Evolutionary conservation across 2,888 invertebrate genomes (phyloP).

Genomic region (Synergus laeviventris): DNA sequence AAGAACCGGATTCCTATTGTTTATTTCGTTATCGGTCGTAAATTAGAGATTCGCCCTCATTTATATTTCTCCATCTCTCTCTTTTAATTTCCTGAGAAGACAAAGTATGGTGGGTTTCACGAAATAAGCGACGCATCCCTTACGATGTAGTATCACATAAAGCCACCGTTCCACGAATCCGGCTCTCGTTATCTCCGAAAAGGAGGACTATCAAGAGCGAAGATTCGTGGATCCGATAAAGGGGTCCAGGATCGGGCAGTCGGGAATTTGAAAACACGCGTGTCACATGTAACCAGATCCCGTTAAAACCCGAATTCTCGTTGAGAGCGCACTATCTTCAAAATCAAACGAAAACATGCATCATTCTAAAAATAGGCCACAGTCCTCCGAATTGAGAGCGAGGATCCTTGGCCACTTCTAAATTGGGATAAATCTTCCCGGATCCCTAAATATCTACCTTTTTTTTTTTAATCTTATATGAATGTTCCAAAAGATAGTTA

Average conservation of each 20-base stretch:
- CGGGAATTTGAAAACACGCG: constrained; percentile 61
- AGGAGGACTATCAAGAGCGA: constrained; percentile 49
- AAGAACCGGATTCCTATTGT: background rate
- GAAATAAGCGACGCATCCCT: constrained; percentile 29
- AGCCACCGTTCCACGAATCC: constrained; percentile 45
- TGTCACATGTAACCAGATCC: constrained; percentile 66
- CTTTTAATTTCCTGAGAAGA: constrained; percentile 40
- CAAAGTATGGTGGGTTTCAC: constrained; percentile 41
- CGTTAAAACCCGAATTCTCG: constrained; percentile 59
- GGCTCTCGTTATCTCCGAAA: constrained; percentile 33
- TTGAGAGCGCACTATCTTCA: constrained; percentile 65
- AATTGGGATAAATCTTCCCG: background rate
- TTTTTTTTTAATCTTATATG: background rate
- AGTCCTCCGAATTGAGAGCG: background rate
- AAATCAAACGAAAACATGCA: constrained; percentile 71
- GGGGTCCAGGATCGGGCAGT: constrained; percentile 40
- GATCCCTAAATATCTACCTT: background rate
- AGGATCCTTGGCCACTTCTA: background rate
- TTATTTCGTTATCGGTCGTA: constrained; percentile 23
- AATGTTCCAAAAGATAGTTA: background rate
- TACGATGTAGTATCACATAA: constrained; percentile 16
- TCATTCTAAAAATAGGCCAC: constrained; percentile 71
- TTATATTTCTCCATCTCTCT: background rate
- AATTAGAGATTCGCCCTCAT: constrained; percentile 34
- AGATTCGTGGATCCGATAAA: constrained; percentile 60